These are phyloP conservation scores for Synanthedon andrenaeformis DNA, from an alignment of 2,888 invertebrate genomes.

Conservation along the genomic window DNA sequence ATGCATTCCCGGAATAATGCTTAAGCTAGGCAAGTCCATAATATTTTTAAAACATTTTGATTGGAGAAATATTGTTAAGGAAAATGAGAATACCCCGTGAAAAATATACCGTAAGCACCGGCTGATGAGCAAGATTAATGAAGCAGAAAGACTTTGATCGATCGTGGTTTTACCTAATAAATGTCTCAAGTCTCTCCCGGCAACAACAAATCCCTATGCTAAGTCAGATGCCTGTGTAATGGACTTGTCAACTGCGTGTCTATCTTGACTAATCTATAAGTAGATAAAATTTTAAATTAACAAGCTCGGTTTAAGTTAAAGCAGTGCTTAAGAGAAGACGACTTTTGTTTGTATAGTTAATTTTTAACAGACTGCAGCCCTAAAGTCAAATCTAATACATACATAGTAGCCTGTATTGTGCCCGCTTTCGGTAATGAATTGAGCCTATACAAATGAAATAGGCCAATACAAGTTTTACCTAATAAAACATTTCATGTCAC, in stretches of 20 bases:
- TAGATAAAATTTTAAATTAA: background rate
- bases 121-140: conserved; percentile 66
- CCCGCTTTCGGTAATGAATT: too few species aligned
- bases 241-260: conserved; percentile 19
- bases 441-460: too few species aligned
- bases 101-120: conserved; percentile 34
- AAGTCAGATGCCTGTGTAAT: conserved; percentile 35
- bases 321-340: too few species aligned
- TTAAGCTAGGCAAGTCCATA: background rate
- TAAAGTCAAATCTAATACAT: too few species aligned
- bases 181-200: conserved; percentile 35
- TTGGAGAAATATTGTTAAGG: conserved; percentile 32
- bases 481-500: too few species aligned
- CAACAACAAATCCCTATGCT: conserved; percentile 30
- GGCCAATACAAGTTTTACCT: too few species aligned
- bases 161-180: conserved; percentile 61
- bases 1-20: background rate
- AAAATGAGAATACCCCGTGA: conserved; percentile 44
- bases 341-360: too few species aligned
- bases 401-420: too few species aligned
- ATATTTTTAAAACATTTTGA: conserved; percentile 15
- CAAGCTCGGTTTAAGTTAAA: too few species aligned
- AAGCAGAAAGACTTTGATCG: conserved; percentile 62
- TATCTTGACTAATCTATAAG: background rate
- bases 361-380: too few species aligned